Base-by-base conservation (phyloP, 53 echinoderm and acorn worm species). In the Paracentrotus lividus region DNA sequence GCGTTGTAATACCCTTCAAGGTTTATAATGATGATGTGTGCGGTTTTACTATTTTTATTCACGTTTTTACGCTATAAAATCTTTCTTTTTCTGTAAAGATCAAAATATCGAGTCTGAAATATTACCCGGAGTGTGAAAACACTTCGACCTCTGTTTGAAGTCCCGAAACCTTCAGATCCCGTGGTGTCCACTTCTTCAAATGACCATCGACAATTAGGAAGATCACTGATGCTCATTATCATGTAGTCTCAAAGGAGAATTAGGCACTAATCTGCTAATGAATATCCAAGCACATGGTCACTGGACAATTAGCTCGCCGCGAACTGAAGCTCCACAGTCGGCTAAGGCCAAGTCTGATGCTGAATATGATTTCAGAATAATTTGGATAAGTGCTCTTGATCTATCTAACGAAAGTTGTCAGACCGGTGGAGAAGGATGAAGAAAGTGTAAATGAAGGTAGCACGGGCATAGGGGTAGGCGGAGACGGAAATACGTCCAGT, bases 81-180 rank as follows among this genome's bases (percentile, higher is more conserved):
- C 32, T 15, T 38, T 15, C n/a, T n/a, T n/a, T n/a, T n/a, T 38
- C 36, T 16, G 72, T 72, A 40, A 15, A 72, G 6, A 36, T 2
- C 2, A 6, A 72, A 20, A 18, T 2, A 8, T 15, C 72, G 21
- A 72, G 72, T 72, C 40, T 18, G 38, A 38, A 36, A 16, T 72
- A 36, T 72, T 36, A 72, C 38, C 0, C 16, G 15, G 1, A 72
- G 72, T 14, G 21, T 72, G 36, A 72, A 72, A 18, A 72, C 72
- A 72, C 72, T 72, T 36, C 72, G 72, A 40, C 72, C 72, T 72
- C 72, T 72, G 72, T 40, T 72, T 40, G 72, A 72, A 6, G 38
- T 16, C 18, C 15, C 72, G 18, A 72, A 40, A 3, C 40, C 40
- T 15, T 40, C 21, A 72, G 38, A 40, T 4, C 72, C 72, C 6